Percentiles rank a stretch among this genome's conserved stretches.
These are phyloP conservation scores for Drosophila melanogaster DNA, from an alignment of 1,140 invertebrate species.

Conservation along the genomic window DNA sequence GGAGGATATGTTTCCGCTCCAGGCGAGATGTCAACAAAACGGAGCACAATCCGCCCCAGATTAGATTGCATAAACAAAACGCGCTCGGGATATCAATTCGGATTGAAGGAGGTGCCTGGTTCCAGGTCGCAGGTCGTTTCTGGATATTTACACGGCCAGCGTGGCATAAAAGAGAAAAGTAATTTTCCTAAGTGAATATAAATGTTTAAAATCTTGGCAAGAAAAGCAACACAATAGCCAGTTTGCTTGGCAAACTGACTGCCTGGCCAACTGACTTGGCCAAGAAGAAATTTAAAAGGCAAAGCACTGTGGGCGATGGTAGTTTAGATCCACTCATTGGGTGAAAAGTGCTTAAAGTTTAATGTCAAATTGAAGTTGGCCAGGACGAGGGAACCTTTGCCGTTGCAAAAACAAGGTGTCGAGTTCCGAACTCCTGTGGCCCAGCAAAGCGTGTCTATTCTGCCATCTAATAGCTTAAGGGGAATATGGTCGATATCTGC, in stretches of 20 bases:
- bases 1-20: constrained; percentile 15
- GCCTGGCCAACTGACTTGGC: constrained; percentile 5
- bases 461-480: constrained; percentile 35
- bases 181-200: constrained; percentile 83
- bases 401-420: constrained; percentile 31
- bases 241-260: not conserved
- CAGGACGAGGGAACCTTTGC: constrained; percentile 1
- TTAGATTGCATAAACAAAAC: constrained; percentile 75
- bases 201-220: constrained; percentile 73
- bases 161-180: constrained; percentile 77
- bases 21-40: constrained; percentile 66
- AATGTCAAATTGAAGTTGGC: constrained; percentile 74
- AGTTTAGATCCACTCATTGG: constrained; percentile 33
- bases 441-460: constrained; percentile 18
- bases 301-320: constrained; percentile 13
- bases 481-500: constrained; percentile 22
- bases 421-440: constrained; percentile 11
- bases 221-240: constrained; percentile 18
- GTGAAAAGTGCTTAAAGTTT: constrained; percentile 77
- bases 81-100: constrained; percentile 47
- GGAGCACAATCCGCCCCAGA: constrained; percentile 32
- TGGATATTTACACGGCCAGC: constrained; percentile 70
- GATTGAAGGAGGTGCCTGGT: constrained; percentile 39
- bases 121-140: constrained; percentile 59
- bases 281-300: constrained; percentile 25